Conservation (phyloP, 2,888 invertebrate species). For the Malthinus seriepunctatus region DNA sequence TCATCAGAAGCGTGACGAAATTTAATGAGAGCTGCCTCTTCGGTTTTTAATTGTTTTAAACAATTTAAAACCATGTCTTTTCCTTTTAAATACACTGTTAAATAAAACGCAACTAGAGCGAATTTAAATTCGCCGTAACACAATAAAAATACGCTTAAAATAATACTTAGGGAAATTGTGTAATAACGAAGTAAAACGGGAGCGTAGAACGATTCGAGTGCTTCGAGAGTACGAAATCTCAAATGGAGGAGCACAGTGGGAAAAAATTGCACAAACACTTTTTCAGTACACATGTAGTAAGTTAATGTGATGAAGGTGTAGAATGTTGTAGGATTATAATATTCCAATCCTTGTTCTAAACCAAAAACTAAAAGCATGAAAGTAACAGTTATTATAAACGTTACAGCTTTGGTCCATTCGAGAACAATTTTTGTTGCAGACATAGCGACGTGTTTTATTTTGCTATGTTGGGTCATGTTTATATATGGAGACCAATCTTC, state of each 20-base stretch:
- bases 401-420: slow-evolving; percentile 82
- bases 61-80: slow-evolving; percentile 65
- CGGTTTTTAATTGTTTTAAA: slow-evolving; percentile 59
- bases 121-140: slow-evolving; percentile 63
- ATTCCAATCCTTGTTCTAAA: slow-evolving; percentile 73
- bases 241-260: slow-evolving; percentile 62
- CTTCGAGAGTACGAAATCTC: slow-evolving; percentile 67
- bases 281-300: slow-evolving; percentile 74
- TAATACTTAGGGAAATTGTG: slow-evolving; percentile 61
- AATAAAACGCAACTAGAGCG: slow-evolving; percentile 62
- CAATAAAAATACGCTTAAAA: slow-evolving; percentile 61
- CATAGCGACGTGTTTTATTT: slow-evolving; percentile 78
- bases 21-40: slow-evolving; percentile 63
- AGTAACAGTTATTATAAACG: slow-evolving; percentile 76
- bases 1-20: slow-evolving; percentile 67
- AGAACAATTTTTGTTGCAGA: slow-evolving; percentile 79
- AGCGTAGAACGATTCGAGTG: slow-evolving; percentile 71
- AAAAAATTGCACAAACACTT: slow-evolving; percentile 70
- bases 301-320: slow-evolving; percentile 69
- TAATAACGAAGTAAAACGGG: slow-evolving; percentile 66
- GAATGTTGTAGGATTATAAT: slow-evolving; percentile 70
- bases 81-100: slow-evolving; percentile 68
- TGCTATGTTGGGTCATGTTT: slow-evolving; percentile 70
- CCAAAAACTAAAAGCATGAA: slow-evolving; percentile 76
- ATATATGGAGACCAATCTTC: slow-evolving; percentile 80